Percentiles rank a stretch among this genome's conserved stretches.
phyloP scores from a whole-genome alignment of 2,113 vertebrate species.

The Pongo abelii region DNA sequence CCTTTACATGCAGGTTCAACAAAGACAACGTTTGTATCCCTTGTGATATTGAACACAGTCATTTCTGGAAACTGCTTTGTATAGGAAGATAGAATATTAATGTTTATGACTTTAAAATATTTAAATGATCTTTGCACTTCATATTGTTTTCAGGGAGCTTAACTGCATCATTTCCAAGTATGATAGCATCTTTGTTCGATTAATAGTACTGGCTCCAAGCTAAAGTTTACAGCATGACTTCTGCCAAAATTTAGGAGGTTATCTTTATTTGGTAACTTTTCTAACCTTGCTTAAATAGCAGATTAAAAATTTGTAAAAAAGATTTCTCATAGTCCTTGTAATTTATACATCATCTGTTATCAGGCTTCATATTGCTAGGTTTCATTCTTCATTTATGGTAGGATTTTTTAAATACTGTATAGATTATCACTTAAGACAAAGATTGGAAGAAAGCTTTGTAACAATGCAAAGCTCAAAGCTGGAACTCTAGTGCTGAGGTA shows the following conservation, averaged over 20 bases:
- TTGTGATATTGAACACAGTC: background rate
- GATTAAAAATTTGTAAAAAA: background rate
- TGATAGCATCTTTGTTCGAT: slow-evolving; percentile 37
- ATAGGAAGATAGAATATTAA: slow-evolving; percentile 1
- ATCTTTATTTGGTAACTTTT: background rate
- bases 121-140: slow-evolving; percentile 49
- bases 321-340: background rate
- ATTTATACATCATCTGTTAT: background rate
- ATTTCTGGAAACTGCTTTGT: background rate
- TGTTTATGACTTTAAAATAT: slow-evolving; percentile 54
- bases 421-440: background rate
- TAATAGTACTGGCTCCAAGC: slow-evolving; percentile 21
- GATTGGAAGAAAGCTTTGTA: background rate
- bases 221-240: slow-evolving; percentile 5
- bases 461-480: background rate
- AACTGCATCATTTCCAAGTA: slow-evolving; percentile 45
- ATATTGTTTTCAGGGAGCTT: slow-evolving; percentile 42
- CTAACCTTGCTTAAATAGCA: background rate
- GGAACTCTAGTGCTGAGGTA: background rate
- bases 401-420: background rate
- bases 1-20: background rate
- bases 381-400: background rate
- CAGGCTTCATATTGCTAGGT: background rate
- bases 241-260: slow-evolving; percentile 43
- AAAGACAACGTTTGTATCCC: background rate